Percentiles rank a stretch among this genome's conserved stretches.
Conservation (phyloP, 2,113 vertebrate genomes). For the Argyrosomus japonicus region DNA sequence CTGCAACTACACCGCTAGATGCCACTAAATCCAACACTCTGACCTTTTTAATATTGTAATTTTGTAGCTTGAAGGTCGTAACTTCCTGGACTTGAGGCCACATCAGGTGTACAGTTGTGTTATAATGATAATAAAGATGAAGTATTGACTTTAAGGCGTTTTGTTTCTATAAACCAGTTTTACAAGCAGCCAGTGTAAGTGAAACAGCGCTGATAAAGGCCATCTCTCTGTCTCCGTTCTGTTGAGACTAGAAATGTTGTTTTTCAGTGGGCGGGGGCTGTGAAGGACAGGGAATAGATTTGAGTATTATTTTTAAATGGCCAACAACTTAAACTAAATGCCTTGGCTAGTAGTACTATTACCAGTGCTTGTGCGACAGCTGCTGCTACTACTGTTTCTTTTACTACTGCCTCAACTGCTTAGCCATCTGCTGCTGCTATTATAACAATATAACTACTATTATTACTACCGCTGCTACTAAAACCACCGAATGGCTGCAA, state of each 20-base stretch:
- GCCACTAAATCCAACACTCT: too few species aligned
- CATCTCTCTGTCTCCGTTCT: conserved; percentile 30
- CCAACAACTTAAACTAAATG: conserved; percentile 9
- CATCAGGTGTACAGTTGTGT: background rate
- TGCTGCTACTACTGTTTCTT: conserved; percentile 20
- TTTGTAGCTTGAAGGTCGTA: background rate
- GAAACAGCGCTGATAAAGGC: conserved; percentile 13
- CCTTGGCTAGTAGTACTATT: conserved; percentile 7
- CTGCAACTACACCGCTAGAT: too few species aligned
- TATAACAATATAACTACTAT: background rate
- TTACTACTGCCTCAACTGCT: background rate
- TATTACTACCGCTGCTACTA: background rate
- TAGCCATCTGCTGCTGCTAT: conserved; percentile 15
- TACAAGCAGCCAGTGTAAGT: conserved; percentile 1
- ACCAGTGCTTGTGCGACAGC: background rate
- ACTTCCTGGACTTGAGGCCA: background rate
- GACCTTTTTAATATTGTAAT: too few species aligned
- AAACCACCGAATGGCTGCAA: background rate
- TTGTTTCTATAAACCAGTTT: conserved; percentile 1
- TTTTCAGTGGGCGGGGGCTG: background rate
- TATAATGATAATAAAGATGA: background rate
- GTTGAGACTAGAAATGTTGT: conserved; percentile 33
- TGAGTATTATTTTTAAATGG: conserved; percentile 36
- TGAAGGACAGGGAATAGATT: conserved; percentile 35
- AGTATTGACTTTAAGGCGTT: background rate